These are phyloP conservation scores for Muntiacus reevesi DNA, from an alignment of 2,113 vertebrate species.

Conservation along the genomic window DNA sequence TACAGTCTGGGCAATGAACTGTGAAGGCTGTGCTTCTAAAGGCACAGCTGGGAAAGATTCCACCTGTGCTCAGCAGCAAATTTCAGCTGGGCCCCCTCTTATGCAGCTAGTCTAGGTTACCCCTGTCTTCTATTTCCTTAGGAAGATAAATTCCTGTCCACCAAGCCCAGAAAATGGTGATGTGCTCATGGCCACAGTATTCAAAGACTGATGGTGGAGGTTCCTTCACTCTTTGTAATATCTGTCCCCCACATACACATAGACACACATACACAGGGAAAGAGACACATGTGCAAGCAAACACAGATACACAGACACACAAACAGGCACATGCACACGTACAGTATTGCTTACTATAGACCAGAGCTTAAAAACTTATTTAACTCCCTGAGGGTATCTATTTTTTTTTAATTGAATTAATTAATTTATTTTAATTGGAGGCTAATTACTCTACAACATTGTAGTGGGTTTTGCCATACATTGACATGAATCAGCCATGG, in stretches of 20 bases:
- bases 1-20: background rate
- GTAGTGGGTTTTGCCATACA: background rate
- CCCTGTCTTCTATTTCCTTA: background rate
- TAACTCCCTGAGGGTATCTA: background rate
- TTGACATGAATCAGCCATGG: background rate
- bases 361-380: background rate
- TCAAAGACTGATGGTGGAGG: background rate
- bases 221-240: background rate
- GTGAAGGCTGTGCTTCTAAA: background rate
- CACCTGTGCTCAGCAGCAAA: background rate
- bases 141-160: constrained; percentile 8
- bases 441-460: background rate
- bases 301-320: background rate
- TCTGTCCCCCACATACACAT: background rate
- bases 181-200: background rate
- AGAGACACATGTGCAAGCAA: background rate
- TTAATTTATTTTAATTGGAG: background rate
- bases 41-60: background rate
- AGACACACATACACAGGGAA: background rate
- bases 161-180: background rate
- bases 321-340: background rate
- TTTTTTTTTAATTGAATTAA: background rate
- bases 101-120: background rate
- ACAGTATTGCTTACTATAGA: background rate
- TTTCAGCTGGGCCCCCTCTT: background rate